Evolutionary conservation across 2,113 vertebrate genomes (phyloP), one percentile per base, ranked within the genome.

Genomic region (Xerus inauris): DNA sequence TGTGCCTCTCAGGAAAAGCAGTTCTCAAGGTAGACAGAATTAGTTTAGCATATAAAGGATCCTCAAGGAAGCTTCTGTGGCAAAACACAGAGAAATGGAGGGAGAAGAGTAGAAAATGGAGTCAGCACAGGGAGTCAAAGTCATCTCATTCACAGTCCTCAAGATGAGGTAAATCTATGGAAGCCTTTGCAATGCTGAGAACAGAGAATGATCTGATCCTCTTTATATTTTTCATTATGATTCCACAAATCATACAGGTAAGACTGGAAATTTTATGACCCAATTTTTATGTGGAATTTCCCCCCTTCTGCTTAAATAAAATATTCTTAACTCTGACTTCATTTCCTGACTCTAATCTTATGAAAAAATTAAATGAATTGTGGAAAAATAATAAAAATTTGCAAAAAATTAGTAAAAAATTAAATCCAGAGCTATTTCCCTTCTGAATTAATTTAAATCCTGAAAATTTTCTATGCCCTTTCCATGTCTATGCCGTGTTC

Each of bases 361-460:
- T 71, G 10, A 84, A 84, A 76, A 90, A 91, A 59, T 24, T 47
- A 84, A 91, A 77, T 75, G 22, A 92, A 75, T 90, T 91, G 6
- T 73, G 38, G 67, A 40, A 91, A 54, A 64, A 75, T 69, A 73
- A 67, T 84, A 30, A 30, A 80, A 90, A 72, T 87, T 85, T 84
- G 42, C 73, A 5, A 93, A 86, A 85, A 76, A 77, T 57, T 82
- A 30, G 73, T 32, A 2, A 82, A 91, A 96, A 89, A 14, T 22
- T 71, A 92, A 95, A 49, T 89, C 22, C 28, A 80, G 64, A 89
- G 87, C 22, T 89, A n/a, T 35, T 94, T 91, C n/a, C 19, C n/a
- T 94, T 73, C 38, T 86, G 38, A 88, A 64, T 91, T 94, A 83
- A 69, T 73, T 65, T 42, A 6, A 80, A 93, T 94, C 47, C n/a